Evolutionary conservation across 1,140 invertebrate species (phyloP).

Genomic region (Caenorhabditis brenneri): DNA sequence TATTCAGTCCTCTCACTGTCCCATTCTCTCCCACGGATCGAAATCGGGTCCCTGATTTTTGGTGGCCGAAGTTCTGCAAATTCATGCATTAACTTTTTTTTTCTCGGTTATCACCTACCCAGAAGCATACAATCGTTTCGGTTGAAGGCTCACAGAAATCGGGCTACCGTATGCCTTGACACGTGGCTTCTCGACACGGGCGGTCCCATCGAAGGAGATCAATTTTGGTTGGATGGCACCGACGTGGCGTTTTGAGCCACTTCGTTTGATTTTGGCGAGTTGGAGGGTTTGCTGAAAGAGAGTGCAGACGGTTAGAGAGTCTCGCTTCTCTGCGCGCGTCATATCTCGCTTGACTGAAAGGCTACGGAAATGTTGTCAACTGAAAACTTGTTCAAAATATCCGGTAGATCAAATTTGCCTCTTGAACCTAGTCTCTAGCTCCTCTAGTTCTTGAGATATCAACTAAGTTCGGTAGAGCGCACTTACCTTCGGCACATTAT

Average conservation of each 20-base stretch:
- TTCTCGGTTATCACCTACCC: not conserved
- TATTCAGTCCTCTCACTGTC: not conserved
- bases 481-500: not conserved
- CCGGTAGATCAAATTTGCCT: too few species aligned
- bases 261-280: not conserved
- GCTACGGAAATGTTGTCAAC: too few species aligned
- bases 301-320: too few species aligned
- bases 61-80: not conserved
- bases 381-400: too few species aligned
- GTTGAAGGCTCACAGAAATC: not conserved
- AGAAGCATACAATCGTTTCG: not conserved
- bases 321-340: too few species aligned
- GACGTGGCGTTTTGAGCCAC: not conserved
- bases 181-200: conserved; percentile 16
- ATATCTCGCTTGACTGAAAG: too few species aligned
- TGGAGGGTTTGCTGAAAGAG: not conserved
- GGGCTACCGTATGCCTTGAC: not conserved
- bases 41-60: not conserved
- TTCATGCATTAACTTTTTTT: not conserved
- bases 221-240: not conserved
- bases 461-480: not conserved
- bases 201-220: conserved; percentile 2
- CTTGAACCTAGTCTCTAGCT: too few species aligned
- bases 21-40: not conserved
- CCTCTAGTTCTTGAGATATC: too few species aligned